Conservation (phyloP, 2,113 vertebrate genomes). For the Bufo gargarizans region DNA sequence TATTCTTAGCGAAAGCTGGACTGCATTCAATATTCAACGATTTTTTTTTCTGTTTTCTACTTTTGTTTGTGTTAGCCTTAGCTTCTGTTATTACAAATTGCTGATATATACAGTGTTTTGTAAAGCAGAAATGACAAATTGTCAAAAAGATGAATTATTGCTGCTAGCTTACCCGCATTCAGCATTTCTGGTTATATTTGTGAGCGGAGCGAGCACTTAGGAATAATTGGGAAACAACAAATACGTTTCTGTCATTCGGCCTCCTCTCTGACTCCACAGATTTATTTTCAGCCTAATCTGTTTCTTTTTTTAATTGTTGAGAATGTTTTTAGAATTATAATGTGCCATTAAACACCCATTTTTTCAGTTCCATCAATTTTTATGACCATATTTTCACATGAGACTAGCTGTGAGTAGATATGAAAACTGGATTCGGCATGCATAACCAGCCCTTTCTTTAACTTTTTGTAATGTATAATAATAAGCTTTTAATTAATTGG, state of each 20-base stretch:
- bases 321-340: neutral
- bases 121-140: neutral
- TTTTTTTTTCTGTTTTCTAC: neutral
- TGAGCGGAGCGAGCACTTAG: neutral
- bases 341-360: too few species aligned
- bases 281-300: neutral
- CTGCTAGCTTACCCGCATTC: neutral
- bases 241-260: neutral
- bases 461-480: too few species aligned
- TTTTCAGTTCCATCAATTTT: too few species aligned
- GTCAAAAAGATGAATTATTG: conserved; percentile 17
- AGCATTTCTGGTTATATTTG: neutral
- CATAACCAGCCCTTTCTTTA: too few species aligned
- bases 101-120: neutral
- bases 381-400: too few species aligned
- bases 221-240: neutral
- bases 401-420: too few species aligned
- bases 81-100: neutral
- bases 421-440: too few species aligned
- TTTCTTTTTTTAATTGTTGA: neutral
- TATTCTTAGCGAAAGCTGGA: neutral
- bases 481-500: too few species aligned
- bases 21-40: neutral
- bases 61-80: neutral
- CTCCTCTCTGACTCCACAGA: neutral